These are phyloP conservation scores for Melitaea cinxia DNA, from an alignment of 1,140 invertebrate genomes.

Conservation along the genomic window DNA sequence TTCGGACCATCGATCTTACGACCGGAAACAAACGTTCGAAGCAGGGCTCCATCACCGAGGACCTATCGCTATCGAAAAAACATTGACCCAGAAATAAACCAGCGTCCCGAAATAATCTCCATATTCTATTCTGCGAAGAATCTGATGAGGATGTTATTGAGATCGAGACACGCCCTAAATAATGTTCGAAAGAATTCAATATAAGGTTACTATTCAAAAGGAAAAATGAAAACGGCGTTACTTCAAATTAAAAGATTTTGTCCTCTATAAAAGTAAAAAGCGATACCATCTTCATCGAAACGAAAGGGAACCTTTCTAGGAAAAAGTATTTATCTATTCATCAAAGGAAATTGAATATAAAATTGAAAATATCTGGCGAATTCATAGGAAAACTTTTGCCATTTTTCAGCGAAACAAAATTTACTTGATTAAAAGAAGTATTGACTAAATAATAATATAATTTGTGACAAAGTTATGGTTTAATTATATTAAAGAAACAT, in stretches of 20 bases:
- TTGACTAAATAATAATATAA: not conserved
- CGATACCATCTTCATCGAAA: slow-evolving; percentile 10
- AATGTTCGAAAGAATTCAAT: slow-evolving; percentile 11
- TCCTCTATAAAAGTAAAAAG: slow-evolving; percentile 10
- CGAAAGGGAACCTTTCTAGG: not conserved
- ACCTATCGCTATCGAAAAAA: slow-evolving; percentile 32
- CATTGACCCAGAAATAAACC: slow-evolving; percentile 28
- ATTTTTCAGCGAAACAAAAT: not conserved
- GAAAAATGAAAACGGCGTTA: slow-evolving; percentile 1
- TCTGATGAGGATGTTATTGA: slow-evolving; percentile 28
- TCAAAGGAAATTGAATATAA: slow-evolving; percentile 12
- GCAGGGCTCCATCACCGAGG: slow-evolving; percentile 19
- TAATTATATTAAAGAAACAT: too few species aligned
- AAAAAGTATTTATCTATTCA: slow-evolving; percentile 10
- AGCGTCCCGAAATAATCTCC: slow-evolving; percentile 24
- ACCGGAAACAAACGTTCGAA: slow-evolving; percentile 23
- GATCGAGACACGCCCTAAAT: slow-evolving; percentile 17
- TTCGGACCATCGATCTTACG: slow-evolving; percentile 17
- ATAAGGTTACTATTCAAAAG: slow-evolving; percentile 14
- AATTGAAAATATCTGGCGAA: slow-evolving; percentile 2
- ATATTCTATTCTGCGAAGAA: slow-evolving; percentile 22
- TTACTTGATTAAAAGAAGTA: not conserved
- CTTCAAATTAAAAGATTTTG: slow-evolving; percentile 21
- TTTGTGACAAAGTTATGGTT: too few species aligned
- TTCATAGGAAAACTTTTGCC: not conserved